These are phyloP conservation scores for Phyllotis vaccarum DNA, from an alignment of 2,797 vertebrate genomes.

Conservation along the genomic window DNA sequence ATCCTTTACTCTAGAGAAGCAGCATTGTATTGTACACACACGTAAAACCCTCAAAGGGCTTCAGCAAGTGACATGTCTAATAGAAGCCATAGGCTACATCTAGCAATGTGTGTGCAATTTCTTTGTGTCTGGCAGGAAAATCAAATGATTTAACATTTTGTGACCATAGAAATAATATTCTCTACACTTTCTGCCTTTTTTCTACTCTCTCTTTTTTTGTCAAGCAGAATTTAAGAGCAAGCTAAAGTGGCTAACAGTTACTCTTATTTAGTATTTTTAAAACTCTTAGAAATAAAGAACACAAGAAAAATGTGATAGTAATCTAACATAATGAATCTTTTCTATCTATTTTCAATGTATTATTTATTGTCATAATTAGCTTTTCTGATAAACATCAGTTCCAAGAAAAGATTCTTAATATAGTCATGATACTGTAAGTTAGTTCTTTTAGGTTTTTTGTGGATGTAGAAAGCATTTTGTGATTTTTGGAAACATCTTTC, in stretches of 20 bases:
- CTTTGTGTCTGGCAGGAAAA: conserved; percentile 80
- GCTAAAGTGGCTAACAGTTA: conserved; percentile 44
- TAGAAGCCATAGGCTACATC: conserved; percentile 81
- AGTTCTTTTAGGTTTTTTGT: conserved; percentile 58
- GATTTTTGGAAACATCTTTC: background rate
- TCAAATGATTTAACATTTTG: conserved; percentile 82
- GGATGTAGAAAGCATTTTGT: conserved; percentile 44
- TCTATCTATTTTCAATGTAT: background rate
- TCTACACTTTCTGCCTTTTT: conserved; percentile 78
- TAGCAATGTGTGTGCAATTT: conserved; percentile 76
- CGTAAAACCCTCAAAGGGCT: conserved; percentile 78
- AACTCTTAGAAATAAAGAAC: conserved; percentile 24
- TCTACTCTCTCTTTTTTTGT: conserved; percentile 70
- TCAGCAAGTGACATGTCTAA: conserved; percentile 78
- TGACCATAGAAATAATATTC: conserved; percentile 80
- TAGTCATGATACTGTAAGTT: conserved; percentile 61
- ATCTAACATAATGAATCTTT: background rate
- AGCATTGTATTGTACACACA: conserved; percentile 78
- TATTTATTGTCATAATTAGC: background rate
- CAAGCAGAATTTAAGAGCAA: conserved; percentile 76
- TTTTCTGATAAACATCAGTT: conserved; percentile 11
- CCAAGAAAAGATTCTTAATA: conserved; percentile 56
- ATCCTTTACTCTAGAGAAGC: conserved; percentile 74
- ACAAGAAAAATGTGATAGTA: background rate
- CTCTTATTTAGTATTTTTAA: conserved; percentile 58